Evolutionary conservation across 2,888 invertebrate species (phyloP), one percentile per base, ranked within the genome.

Genomic region (Chloromyia formosa): DNA sequence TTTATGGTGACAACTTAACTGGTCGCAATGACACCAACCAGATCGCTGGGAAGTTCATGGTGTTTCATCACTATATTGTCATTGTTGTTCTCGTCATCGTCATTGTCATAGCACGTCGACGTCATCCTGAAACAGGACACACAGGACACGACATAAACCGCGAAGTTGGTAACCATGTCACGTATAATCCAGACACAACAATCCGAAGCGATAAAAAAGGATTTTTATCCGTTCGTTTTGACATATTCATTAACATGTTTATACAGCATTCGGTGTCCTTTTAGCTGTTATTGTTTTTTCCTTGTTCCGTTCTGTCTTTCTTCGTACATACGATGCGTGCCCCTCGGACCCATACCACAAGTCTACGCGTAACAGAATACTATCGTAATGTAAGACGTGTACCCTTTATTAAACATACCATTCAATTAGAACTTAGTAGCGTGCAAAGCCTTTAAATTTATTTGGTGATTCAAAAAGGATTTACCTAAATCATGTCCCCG

Each of bases 171-270:
- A 77, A 74, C 75, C 77, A 74, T 74, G 77, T 77, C 77, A 77
- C 77, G 77, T 77, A 66, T 77, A 40, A 66, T 40, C 45, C 49
- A 69, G 72, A 76, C 45, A 75, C 73, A 79, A 78, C 78, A 79
- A 79, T 79, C 77, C 75, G 78, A 74, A 77, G 77, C 78, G 77
- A 79, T 79, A 79, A 79, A 79, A 78, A 78, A 77, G 78, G 78
- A 78, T 79, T 78, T 78, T 79, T 79, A 79, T 79, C 79, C 78
- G 78, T 78, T 78, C 79, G 79, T 79, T 79, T 79, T 79, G 79
- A 79, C 79, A 79, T 79, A 79, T 79, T 79, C 79, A 79, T 79
- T 79, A 79, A 78, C 79, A 78, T 79, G 79, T 79, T 79, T 79
- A 79, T 79, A 78, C 76, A 78, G 78, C 74, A 77, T 78, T 77